Evolutionary conservation across 2,113 vertebrate species (phyloP), one percentile per base, ranked within the genome.

Genomic region (Notothenia coriiceps): DNA sequence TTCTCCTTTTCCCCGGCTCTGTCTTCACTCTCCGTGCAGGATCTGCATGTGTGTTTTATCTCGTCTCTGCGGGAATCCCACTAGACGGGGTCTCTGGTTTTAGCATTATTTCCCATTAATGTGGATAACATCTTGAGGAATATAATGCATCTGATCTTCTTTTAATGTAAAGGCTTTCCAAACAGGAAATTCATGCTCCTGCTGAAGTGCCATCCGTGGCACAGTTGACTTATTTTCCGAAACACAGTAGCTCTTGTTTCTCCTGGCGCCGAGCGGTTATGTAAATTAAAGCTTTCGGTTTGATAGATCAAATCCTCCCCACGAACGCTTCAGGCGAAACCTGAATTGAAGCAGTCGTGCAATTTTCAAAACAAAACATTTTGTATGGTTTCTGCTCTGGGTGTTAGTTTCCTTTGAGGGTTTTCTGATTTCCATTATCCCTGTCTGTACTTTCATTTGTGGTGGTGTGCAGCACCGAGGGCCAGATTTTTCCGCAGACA

Each of bases 271-370:
- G 10, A 86, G 91, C 22, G 83, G 80, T 86, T 89, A 87, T 89
- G 88, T 90, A 94, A 94, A 94, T 94, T 71, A 88, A 93, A 90
- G 79, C 88, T 84, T 80, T 92, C 70, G 85, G 86, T 93, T 90
- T 89, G 89, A 92, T 85, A 83, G 70, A 91, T 91, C 83, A 63
- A 64, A 90, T 85, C 74, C 62, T 91, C 88, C 87, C 80, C 70
- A 78, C 66, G 22, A 85, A 82, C 12, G 82, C 88, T 90, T 61
- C 57, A 55, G 92, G 88, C 84, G 1, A 86, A 80, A 82, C 76
- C 64, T 73, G 77, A 74, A 82, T 79, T 80, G 74, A 88, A 88
- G 80, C 84, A 78, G 74, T 90, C 83, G 64, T 78, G 61, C 70
- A 86, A 77, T 80, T 88, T 87, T 82, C 77, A 78, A 91, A 92